Conservation (phyloP, 1,140 invertebrate species). For the Mamestra configurata region DNA sequence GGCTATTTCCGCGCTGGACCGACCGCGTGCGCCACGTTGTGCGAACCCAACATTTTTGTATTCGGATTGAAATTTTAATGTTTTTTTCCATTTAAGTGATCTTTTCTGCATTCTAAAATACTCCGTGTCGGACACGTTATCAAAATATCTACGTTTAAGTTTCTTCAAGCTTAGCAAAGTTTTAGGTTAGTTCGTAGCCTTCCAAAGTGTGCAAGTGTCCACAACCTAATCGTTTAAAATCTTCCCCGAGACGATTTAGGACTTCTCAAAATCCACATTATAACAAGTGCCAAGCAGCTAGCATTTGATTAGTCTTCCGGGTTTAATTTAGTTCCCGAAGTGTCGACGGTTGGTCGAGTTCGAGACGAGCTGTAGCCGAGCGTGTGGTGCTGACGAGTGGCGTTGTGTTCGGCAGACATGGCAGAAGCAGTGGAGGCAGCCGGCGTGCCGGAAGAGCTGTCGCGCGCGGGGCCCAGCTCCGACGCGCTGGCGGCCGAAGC, state of each 20-base stretch:
- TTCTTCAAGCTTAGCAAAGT: not conserved
- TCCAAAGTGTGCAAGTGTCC: not conserved
- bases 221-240: not conserved
- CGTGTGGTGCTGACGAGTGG: not conserved
- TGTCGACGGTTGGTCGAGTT: not conserved
- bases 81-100: not conserved
- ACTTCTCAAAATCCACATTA: not conserved
- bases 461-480: conserved; percentile 76
- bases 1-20: conserved; percentile 27
- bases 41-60: conserved; percentile 19
- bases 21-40: conserved; percentile 29
- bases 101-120: not conserved
- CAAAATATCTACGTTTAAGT: not conserved
- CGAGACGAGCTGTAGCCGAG: not conserved
- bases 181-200: conserved; percentile 21
- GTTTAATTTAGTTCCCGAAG: not conserved
- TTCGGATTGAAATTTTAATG: not conserved
- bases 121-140: not conserved
- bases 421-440: conserved; percentile 81
- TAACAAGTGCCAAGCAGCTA: not conserved
- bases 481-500: conserved; percentile 89
- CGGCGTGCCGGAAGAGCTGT: conserved; percentile 66
- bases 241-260: not conserved
- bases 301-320: not conserved
- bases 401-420: conserved; percentile 71